These are phyloP conservation scores for Mimachlamys varia DNA, from an alignment of 2,888 invertebrate genomes.

Conservation along the genomic window DNA sequence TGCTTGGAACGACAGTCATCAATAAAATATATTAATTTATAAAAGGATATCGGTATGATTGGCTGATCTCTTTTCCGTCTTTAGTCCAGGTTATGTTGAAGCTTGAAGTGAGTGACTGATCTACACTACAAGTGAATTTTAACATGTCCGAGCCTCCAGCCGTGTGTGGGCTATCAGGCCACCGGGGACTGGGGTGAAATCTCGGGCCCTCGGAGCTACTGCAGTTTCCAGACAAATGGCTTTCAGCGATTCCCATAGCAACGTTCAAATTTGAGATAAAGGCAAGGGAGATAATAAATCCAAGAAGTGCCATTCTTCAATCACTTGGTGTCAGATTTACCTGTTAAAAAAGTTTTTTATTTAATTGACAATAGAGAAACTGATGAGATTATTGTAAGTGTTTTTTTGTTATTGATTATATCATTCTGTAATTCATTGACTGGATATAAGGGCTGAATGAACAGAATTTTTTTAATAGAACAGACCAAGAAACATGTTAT, in stretches of 20 bases:
- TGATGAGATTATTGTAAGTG: too few species aligned
- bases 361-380: background rate
- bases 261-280: background rate
- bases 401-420: too few species aligned
- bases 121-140: background rate
- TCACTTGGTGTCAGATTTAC: background rate
- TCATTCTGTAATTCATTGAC: too few species aligned
- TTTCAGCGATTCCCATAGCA: background rate
- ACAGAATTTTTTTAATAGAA: too few species aligned
- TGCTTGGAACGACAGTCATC: too few species aligned
- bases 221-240: background rate
- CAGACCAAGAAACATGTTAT: too few species aligned
- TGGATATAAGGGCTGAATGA: too few species aligned
- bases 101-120: background rate
- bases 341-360: background rate
- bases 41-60: background rate
- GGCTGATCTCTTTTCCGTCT: background rate
- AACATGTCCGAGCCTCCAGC: background rate
- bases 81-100: constrained; percentile 4
- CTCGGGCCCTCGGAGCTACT: background rate
- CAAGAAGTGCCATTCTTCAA: background rate
- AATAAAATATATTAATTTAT: too few species aligned
- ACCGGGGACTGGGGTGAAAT: background rate
- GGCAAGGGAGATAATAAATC: background rate
- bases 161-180: background rate